Base-by-base conservation (phyloP, 2,888 invertebrate genomes). In the Cetonia aurata region DNA sequence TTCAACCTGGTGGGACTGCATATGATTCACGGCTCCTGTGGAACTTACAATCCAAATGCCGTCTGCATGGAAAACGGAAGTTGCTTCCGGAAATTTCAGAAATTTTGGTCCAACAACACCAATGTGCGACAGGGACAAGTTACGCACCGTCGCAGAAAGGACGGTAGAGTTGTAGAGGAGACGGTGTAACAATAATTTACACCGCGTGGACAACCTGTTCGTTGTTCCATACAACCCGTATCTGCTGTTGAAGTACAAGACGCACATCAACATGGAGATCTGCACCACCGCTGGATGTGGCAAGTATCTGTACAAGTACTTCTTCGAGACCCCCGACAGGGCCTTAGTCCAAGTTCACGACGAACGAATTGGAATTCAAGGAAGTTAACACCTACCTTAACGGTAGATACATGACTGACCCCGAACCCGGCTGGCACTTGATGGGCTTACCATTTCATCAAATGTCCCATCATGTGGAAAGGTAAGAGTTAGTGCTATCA, bases 21-120 rank as follows among this genome's bases (percentile, higher is more conserved):
- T n/a, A n/a, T n/a, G n/a, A n/a, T n/a, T n/a, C n/a, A n/a, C n/a
- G n/a, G n/a, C n/a, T n/a, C n/a, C n/a, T n/a, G n/a, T n/a, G n/a
- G n/a, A n/a, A n/a, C 46, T n/a, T 13, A 71, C 6, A 72, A 74
- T 69, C 42, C 65, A 12, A 53, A 59, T 15, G 67, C 70, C 12
- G 59, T 67, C 9, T 75, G 72, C 37, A 76, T 74, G 72, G 57
- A 57, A 62, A 69, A 77, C 52, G 75, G 74, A 13, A 76, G 77
- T 73, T 79, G 78, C 50, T 71, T 75, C 2, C 80, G 81, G 73
- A 70, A 75, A 48, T 80, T 74, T 71, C 79, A 79, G 8, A 80
- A 79, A 75, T 4, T 19, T 6, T 6, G 6, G 52, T 52, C 10
- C 19, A 52, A 65, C 59, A 79, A 77, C 59, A 79, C 76, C 52